Evolutionary conservation across 2,113 vertebrate genomes (phyloP).

Genomic region (Eurystomus gularis): DNA sequence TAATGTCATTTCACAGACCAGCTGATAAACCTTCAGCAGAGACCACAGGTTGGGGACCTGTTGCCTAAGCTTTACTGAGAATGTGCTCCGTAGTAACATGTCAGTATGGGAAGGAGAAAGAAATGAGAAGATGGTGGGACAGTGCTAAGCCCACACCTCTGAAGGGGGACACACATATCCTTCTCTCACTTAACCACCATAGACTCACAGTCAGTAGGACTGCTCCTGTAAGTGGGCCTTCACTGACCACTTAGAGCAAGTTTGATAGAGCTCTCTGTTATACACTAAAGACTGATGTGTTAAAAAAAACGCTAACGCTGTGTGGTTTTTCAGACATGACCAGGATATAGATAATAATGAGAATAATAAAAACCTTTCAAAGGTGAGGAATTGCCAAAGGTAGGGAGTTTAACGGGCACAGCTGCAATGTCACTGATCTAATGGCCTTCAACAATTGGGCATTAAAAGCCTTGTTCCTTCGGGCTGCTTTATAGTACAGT

Average conservation of each 20-base stretch:
- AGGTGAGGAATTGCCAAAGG: not conserved
- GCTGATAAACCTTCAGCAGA: not conserved
- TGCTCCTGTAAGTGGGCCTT: not conserved
- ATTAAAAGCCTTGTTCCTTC: not conserved
- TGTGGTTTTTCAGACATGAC: not conserved
- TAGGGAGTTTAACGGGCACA: not conserved
- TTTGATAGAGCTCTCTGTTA: not conserved
- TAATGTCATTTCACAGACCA: not conserved
- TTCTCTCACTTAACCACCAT: not conserved
- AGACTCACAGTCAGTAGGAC: not conserved
- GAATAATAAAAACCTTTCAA: not conserved
- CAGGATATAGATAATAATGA: not conserved
- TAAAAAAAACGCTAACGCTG: not conserved
- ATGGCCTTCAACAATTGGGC: not conserved
- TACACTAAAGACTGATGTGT: not conserved
- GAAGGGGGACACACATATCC: not conserved
- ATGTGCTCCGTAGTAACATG: not conserved
- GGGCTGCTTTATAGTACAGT: not conserved
- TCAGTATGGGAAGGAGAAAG: not conserved
- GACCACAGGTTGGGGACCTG: not conserved
- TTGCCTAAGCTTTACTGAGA: not conserved
- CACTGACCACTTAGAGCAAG: not conserved
- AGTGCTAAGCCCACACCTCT: not conserved
- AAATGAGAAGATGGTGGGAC: not conserved
- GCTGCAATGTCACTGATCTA: not conserved